phyloP scores from a whole-genome alignment of 1,140 invertebrate genomes.

The Stegodyphus dumicola region DNA sequence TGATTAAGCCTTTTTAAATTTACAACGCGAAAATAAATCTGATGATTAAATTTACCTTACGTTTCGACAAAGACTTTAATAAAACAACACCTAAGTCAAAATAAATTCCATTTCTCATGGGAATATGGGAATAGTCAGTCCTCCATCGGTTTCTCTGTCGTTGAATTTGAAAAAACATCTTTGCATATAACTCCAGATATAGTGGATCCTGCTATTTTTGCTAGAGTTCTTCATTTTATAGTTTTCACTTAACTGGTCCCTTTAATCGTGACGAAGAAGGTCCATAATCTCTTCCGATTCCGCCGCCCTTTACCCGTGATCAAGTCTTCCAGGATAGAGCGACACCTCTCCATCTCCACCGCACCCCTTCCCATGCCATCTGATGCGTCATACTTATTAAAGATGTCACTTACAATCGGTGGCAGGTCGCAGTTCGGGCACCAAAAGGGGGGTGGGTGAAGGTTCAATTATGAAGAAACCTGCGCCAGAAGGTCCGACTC shows the following conservation, averaged over 20 bases:
- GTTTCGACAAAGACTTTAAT: too few relatives aligned
- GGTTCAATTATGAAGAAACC: constrained; percentile 3
- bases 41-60: too few relatives aligned
- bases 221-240: too few relatives aligned
- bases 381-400: constrained; percentile 54
- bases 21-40: too few relatives aligned
- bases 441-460: not conserved
- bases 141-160: too few relatives aligned
- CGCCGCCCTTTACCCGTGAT: not conserved
- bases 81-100: too few relatives aligned
- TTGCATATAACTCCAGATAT: too few relatives aligned
- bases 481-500: constrained; percentile 4
- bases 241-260: not conserved
- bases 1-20: too few relatives aligned
- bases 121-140: too few relatives aligned
- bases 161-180: too few relatives aligned
- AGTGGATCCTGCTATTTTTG: too few relatives aligned
- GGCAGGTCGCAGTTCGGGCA: constrained; percentile 16
- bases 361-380: constrained; percentile 24
- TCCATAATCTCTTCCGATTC: not conserved
- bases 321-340: not conserved
- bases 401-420: constrained; percentile 50
- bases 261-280: not conserved
- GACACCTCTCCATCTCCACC: not conserved
- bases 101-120: too few relatives aligned